These are phyloP conservation scores for Anticlea derivata DNA, from an alignment of 2,888 invertebrate species.

Conservation along the genomic window DNA sequence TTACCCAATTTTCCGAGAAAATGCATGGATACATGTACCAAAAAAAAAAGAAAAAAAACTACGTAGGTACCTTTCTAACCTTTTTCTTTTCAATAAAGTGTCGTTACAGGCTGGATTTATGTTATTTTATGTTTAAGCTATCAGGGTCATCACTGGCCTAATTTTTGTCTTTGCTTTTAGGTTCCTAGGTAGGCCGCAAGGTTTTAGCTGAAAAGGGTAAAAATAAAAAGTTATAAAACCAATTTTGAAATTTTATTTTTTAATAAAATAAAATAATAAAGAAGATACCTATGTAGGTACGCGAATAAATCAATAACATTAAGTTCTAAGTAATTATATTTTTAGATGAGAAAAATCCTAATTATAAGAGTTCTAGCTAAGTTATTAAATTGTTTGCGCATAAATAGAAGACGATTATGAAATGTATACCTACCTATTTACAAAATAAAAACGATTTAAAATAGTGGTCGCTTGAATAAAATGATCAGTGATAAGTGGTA, in stretches of 20 bases:
- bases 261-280: slow-evolving; percentile 34
- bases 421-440: slow-evolving; percentile 7
- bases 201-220: neutral
- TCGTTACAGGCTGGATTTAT: no score
- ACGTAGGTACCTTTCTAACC: no score
- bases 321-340: slow-evolving; percentile 15
- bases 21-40: no score
- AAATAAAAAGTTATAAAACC: neutral
- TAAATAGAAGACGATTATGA: no score
- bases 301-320: slow-evolving; percentile 34
- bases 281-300: slow-evolving; percentile 12
- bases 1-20: no score
- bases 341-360: slow-evolving; percentile 1
- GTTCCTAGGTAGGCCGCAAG: no score
- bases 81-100: no score
- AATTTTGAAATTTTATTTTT: slow-evolving; percentile 20
- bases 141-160: no score
- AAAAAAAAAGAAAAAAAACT: no score
- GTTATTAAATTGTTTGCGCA: neutral
- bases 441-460: slow-evolving; percentile 2
- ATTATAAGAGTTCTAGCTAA: neutral
- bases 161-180: no score
- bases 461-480: neutral
- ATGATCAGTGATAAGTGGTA: neutral
- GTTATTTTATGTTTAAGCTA: no score